A percentile compares a stretch with the other conserved stretches of the same genome.
Conservation (phyloP, 1,140 invertebrate genomes). For the Paralvinella palmiformis region DNA sequence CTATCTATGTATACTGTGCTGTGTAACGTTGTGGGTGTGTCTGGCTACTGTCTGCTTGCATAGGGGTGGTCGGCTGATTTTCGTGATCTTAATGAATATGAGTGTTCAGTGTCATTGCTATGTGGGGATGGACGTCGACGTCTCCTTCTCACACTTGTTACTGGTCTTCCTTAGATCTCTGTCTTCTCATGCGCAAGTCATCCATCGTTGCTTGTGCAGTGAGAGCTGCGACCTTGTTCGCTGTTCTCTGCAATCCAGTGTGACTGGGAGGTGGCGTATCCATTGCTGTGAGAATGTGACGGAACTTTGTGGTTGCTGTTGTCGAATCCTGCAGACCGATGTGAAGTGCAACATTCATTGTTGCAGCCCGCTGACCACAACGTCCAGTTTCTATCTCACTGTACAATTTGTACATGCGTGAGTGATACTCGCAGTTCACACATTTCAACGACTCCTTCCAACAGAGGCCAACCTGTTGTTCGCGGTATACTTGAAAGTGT, state of each 20-base stretch:
- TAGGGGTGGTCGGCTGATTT: background rate
- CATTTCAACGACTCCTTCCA: background rate
- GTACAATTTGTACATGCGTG: background rate
- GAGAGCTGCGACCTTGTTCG: background rate
- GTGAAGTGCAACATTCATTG: slow-evolving; percentile 1
- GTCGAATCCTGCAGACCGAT: background rate
- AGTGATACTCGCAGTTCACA: background rate
- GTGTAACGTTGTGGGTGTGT: too few species aligned
- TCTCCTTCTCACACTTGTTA: background rate
- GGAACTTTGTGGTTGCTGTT: background rate
- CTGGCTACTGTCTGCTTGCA: background rate
- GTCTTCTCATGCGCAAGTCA: background rate
- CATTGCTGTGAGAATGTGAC: background rate
- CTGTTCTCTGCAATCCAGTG: background rate
- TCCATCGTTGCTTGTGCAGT: background rate
- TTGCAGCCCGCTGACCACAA: background rate
- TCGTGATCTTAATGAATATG: slow-evolving; percentile 1
- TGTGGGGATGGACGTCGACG: background rate
- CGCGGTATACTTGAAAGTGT: too few species aligned
- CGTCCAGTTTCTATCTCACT: too few species aligned
- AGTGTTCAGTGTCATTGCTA: background rate
- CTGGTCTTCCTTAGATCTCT: background rate
- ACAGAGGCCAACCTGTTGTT: too few species aligned
- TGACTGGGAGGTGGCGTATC: too few species aligned
- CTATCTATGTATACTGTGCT: too few species aligned